Base-by-base conservation (phyloP, 2,797 vertebrate genomes). In the Erpetoichthys calabaricus region DNA sequence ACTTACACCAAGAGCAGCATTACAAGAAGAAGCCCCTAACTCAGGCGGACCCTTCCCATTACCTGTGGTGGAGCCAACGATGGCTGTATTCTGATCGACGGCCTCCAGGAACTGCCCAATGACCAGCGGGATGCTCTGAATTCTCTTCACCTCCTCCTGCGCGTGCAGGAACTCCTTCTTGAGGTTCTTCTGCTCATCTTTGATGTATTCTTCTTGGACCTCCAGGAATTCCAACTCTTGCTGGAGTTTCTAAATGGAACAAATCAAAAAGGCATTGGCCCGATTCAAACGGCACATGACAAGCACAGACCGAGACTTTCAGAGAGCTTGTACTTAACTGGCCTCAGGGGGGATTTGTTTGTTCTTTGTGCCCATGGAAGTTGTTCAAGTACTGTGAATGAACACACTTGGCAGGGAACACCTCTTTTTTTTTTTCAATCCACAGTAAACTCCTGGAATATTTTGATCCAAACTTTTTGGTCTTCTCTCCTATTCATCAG, bases 151-250 rank as follows among this genome's bases (percentile, higher is more conserved):
- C 70, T 97, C 92, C 74, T 97, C 92, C 77, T 97, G 92, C 4
- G 92, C 92, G 0, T 97, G 92, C 42, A 97, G 88, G 45, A 95
- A 97, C 64, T 96, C 92, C 66, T 97, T 95, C 78, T 97, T 93
- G 44, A 95, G 77, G 68, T 97, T 94, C 74, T 92, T 93, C 73
- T 97, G 92, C 67, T 97, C 92, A 59, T 95, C 92, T 68, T 97
- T 97, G 61, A 97, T 97, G 60, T 97, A 95, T 53, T 97, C 92
- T 69, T 97, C 92, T 67, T 97, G 92, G 7, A 97, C 92, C 70
- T 94, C 93, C 57, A 97, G 70, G 65, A 97, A 97, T 68, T 97
- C 92, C 65, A 97, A 75, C 75, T 97, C 93, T 70, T 94, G 92
- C 65, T 97, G 92, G 65, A 97, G 77, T 72, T 94, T 94, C 92